Base-by-base conservation (phyloP, 2,113 vertebrate genomes). In the Ardeotis arabs region DNA sequence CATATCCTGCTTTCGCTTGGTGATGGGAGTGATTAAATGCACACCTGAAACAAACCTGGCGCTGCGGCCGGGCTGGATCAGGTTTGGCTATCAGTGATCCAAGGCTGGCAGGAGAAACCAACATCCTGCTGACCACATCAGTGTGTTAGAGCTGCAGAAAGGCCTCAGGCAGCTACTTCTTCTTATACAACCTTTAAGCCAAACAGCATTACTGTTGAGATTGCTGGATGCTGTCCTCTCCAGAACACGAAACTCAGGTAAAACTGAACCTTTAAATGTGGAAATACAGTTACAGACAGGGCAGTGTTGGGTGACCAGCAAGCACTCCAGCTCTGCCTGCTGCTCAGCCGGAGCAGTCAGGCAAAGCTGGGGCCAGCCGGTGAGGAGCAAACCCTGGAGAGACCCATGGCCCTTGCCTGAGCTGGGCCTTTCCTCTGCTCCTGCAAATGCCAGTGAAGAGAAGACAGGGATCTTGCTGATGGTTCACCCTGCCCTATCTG, bases 371-470 rank as follows among this genome's bases (percentile, higher is more conserved):
- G 27, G 11, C n/a, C 56, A 18, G 7, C 28, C 31, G 50, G 11
- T 68, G 58, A 84, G 53, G 2, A 59, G 7, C 7, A 89, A 89
- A 91, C 12, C 19, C 33, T 45, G 24, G 31, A 13, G 12, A 68
- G 2, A 45, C 2, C 6, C 21, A 20, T 1, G 0, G 18, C 13
- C 29, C 33, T 73, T 66, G 35, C 23, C 25, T 14, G 2, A 58
- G 55, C 23, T 52, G 28, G 17, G 8, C 11, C 45, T 56, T 69
- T 90, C 50, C 41, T 90, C 56, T 85, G 27, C 3, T 87, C 15
- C 25, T 9, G 14, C 28, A 87, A 60, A 53, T 14, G 10, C 14
- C 3, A 3, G 6, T 44, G 76, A 75, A 72, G 31, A 10, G 35
- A 72, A 70, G 50, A 73, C 50, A 60, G 21, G 7, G 19, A 67